These are phyloP conservation scores for Brachypodius melanocephalos DNA, from an alignment of 2,113 vertebrate genomes.

Conservation along the genomic window DNA sequence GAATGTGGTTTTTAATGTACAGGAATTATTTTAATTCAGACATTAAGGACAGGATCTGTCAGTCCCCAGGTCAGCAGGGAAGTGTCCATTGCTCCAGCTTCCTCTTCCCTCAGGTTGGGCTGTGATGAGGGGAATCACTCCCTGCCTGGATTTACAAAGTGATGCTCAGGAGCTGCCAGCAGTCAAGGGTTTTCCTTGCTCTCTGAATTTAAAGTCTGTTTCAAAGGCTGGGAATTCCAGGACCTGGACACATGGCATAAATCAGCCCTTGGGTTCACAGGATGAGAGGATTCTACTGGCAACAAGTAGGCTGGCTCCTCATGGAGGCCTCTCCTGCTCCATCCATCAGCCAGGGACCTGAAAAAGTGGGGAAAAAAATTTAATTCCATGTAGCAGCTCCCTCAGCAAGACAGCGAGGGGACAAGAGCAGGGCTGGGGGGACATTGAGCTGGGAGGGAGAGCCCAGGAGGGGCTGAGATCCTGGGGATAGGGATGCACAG, in stretches of 20 bases:
- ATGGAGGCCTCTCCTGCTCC: background rate
- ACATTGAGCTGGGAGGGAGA: background rate
- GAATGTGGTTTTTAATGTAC: background rate
- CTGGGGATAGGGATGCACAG: rapidly evolving
- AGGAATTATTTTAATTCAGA: background rate
- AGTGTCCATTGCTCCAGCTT: background rate
- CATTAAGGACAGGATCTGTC: rapidly evolving
- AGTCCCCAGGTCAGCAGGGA: background rate
- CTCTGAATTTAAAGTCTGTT: background rate
- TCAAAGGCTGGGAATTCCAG: background rate
- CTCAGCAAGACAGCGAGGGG: rapidly evolving
- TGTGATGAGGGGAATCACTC: background rate
- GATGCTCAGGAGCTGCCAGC: background rate
- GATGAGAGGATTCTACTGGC: background rate
- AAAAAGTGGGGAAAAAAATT: background rate
- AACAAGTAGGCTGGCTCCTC: background rate
- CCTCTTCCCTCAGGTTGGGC: background rate
- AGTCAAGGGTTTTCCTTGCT: background rate
- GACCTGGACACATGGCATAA: background rate
- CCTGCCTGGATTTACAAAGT: background rate
- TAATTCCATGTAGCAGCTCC: background rate
- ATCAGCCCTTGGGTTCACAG: background rate
- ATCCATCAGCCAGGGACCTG: background rate
- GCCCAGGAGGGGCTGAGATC: background rate
- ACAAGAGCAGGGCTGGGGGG: rapidly evolving